Evolutionary conservation across 2,888 invertebrate genomes (phyloP).

Genomic region (Gastrophysa polygoni): DNA sequence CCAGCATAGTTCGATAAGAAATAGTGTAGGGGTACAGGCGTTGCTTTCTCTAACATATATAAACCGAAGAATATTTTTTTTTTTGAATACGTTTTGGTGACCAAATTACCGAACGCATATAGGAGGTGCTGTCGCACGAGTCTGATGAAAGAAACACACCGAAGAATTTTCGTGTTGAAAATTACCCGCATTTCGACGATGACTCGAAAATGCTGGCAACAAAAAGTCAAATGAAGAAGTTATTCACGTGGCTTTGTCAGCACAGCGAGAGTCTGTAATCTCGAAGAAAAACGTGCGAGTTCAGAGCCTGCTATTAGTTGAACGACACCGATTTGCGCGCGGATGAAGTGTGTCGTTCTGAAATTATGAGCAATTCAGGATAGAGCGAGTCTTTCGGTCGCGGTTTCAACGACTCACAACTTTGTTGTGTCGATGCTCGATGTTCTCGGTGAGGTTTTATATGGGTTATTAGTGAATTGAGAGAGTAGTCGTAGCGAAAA

Average conservation of each 20-base stretch:
- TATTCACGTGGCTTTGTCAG: neutral
- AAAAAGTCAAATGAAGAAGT: conserved; percentile 21
- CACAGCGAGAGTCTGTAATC: conserved; percentile 20
- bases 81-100: conserved; percentile 12
- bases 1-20: conserved; percentile 18
- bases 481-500: neutral
- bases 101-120: neutral
- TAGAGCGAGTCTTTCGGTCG: neutral
- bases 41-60: conserved; percentile 15
- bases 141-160: too few relatives aligned
- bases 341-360: conserved; percentile 7
- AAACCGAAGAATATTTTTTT: conserved; percentile 16
- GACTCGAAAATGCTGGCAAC: conserved; percentile 10
- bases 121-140: neutral
- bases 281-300: conserved; percentile 10
- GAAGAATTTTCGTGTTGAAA: too few relatives aligned
- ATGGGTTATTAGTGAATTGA: too few relatives aligned
- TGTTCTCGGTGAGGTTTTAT: neutral
- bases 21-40: conserved; percentile 13
- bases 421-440: neutral
- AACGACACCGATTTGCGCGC: conserved; percentile 1
- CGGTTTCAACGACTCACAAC: too few relatives aligned
- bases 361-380: neutral
- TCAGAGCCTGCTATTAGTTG: conserved; percentile 11
- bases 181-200: conserved; percentile 6